Evolutionary conservation across 1,140 invertebrate genomes (phyloP).

Genomic region (Heliothis subflexa): DNA sequence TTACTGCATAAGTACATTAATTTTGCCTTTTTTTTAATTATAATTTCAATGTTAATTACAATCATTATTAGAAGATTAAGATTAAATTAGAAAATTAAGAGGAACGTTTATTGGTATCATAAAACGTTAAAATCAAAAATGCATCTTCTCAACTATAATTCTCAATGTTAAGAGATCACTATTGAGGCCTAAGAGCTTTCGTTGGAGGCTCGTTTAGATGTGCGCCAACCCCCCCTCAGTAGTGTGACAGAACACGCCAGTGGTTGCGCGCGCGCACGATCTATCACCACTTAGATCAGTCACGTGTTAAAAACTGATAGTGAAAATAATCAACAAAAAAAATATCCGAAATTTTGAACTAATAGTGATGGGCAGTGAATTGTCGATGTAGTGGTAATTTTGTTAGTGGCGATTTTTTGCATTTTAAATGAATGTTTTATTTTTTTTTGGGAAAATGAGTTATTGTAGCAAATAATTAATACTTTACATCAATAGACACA

Average conservation of each 20-base stretch:
- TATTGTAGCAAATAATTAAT: not conserved
- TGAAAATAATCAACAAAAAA: not conserved
- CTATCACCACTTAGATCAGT: conserved; percentile 32
- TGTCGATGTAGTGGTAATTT: not conserved
- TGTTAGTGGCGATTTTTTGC: not conserved
- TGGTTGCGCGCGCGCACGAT: conserved; percentile 20
- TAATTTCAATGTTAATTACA: no score
- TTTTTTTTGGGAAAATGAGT: conserved; percentile 4
- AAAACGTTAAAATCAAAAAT: no score
- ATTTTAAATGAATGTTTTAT: not conserved
- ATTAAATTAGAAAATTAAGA: no score
- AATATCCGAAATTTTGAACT: not conserved
- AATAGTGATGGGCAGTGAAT: not conserved
- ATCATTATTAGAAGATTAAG: no score
- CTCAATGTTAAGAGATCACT: not conserved
- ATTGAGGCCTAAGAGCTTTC: conserved; percentile 14
- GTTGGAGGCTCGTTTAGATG: conserved; percentile 24
- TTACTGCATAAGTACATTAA: no score
- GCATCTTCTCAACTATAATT: no score
- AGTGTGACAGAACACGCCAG: conserved; percentile 22
- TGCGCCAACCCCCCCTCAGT: conserved; percentile 2
- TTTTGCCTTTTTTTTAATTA: no score
- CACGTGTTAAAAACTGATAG: conserved; percentile 7
- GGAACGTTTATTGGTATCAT: no score
- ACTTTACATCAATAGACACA: not conserved